Evolutionary conservation across 2,797 vertebrate species (phyloP).

Genomic region (Nyctibius grandis): DNA sequence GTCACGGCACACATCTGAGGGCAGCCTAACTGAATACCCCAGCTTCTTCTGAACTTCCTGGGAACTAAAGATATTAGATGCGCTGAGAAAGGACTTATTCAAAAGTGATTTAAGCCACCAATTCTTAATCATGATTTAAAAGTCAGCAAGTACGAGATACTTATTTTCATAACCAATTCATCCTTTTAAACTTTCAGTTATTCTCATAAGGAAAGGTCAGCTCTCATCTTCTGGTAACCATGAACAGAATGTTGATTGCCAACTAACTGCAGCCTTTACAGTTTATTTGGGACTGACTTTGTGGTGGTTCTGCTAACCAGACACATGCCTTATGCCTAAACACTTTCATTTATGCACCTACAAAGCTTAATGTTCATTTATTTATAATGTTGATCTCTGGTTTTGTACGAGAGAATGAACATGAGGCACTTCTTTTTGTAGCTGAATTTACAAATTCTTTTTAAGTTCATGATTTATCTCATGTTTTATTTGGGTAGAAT

Average conservation of each 20-base stretch:
- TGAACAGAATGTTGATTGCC: conserved; percentile 35
- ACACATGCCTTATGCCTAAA: neutral
- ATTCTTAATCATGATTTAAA: conserved; percentile 19
- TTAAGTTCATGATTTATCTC: neutral
- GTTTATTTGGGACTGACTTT: neutral
- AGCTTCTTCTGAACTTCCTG: neutral
- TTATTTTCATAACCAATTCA: conserved; percentile 26
- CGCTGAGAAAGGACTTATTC: neutral
- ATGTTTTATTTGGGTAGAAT: neutral
- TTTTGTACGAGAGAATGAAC: neutral
- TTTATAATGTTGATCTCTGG: neutral
- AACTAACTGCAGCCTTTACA: neutral
- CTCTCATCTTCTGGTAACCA: neutral
- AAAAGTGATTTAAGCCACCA: neutral
- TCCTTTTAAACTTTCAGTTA: conserved; percentile 6
- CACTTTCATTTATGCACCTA: neutral
- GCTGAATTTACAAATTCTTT: neutral
- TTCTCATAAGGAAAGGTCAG: conserved; percentile 42
- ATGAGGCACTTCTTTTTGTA: neutral
- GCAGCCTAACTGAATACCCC: neutral
- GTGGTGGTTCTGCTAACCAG: neutral
- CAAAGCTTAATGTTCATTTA: neutral
- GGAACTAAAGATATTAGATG: neutral
- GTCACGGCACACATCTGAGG: neutral
- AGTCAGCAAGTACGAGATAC: conserved; percentile 23